phyloP scores from a whole-genome alignment of 2,113 vertebrate species.

The Pterocles orientalis region DNA sequence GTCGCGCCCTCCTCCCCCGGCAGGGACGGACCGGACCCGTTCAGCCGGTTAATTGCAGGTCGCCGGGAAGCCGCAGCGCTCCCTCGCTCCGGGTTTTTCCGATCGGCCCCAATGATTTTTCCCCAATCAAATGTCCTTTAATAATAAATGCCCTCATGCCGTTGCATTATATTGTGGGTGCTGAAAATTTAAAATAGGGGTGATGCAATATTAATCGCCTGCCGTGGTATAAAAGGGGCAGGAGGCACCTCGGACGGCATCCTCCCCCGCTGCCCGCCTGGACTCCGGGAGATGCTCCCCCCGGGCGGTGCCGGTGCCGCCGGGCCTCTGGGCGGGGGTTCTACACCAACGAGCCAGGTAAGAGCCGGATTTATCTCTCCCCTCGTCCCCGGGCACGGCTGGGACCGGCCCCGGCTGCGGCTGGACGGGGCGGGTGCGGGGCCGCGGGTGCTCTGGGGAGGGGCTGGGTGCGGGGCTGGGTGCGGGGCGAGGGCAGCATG shows the following conservation, averaged over 20 bases:
- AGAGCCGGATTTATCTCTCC: background rate
- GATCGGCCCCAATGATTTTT: constrained; percentile 40
- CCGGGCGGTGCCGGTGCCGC: background rate
- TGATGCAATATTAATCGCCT: constrained; percentile 87
- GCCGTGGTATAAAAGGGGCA: constrained; percentile 80
- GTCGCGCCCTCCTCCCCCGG: background rate
- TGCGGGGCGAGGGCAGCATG: background rate
- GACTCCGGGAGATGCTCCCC: constrained; percentile 30
- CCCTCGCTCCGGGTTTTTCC: background rate
- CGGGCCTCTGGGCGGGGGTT: too few species aligned
- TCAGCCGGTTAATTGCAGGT: background rate
- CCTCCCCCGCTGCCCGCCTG: constrained; percentile 13
- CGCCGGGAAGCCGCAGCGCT: background rate
- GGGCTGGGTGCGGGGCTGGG: background rate
- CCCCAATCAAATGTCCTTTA: constrained; percentile 81
- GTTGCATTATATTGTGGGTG: constrained; percentile 80
- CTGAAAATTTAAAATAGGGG: constrained; percentile 88
- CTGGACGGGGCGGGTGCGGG: background rate
- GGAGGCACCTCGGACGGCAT: constrained; percentile 61
- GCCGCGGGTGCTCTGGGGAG: too few species aligned
- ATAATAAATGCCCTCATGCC: constrained; percentile 87
- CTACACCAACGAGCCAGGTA: background rate
- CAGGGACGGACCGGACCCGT: background rate
- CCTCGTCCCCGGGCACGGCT: background rate
- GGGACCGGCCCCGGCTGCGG: background rate